phyloP scores from a whole-genome alignment of 2,113 vertebrate genomes.

The Synodontis membranacea region DNA sequence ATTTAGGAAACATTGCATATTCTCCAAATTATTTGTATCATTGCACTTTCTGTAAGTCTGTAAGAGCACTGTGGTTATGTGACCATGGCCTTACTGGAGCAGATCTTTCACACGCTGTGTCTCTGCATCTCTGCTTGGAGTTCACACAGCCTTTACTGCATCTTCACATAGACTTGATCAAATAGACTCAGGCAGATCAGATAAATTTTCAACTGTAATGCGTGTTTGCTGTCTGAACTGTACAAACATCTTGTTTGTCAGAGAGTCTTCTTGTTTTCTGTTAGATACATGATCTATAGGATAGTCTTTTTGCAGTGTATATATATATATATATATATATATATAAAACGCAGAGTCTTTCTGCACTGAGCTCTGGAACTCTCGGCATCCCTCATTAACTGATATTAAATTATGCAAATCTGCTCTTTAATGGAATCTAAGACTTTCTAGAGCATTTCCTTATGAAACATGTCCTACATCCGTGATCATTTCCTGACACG shows the following conservation, averaged over 20 bases:
- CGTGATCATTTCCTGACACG: conserved; percentile 38
- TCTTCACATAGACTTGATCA: neutral
- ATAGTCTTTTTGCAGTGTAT: neutral
- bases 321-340: conserved; percentile 11
- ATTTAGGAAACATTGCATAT: neutral
- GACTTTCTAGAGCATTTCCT: conserved; percentile 35
- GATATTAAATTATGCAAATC: conserved; percentile 52
- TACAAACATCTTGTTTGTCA: neutral
- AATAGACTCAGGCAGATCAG: neutral
- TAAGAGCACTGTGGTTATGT: neutral
- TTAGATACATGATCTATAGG: neutral
- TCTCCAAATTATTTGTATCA: neutral
- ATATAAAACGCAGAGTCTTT: conserved; percentile 15
- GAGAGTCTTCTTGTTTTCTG: neutral
- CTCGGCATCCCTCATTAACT: conserved; percentile 44
- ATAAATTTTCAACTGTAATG: neutral
- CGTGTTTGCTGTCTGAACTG: neutral
- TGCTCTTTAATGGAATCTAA: conserved; percentile 27
- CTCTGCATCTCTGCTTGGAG: neutral
- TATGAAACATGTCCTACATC: conserved; percentile 33
- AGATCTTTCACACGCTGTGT: neutral
- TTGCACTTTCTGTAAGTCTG: neutral
- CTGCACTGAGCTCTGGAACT: conserved; percentile 22
- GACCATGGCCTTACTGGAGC: neutral
- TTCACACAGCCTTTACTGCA: neutral